These are phyloP conservation scores for Distichodus sexfasciatus DNA, from an alignment of 2,797 vertebrate genomes.

Conservation along the genomic window DNA sequence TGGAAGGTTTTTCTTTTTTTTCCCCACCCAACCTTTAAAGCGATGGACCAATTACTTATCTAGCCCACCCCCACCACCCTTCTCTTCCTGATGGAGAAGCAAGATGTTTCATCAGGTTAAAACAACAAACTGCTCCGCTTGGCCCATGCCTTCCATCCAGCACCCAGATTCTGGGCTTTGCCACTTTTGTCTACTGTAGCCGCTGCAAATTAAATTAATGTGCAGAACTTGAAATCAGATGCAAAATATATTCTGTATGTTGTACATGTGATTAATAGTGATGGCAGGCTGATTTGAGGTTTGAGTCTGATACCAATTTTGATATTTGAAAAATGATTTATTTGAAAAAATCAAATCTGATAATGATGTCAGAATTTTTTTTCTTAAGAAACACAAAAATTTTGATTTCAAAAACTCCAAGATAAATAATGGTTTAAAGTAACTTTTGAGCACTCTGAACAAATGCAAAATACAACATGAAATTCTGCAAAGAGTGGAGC, in stretches of 20 bases:
- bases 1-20: slow-evolving; percentile 35
- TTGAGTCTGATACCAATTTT: no score
- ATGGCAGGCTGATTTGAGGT: no score
- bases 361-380: no score
- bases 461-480: no score
- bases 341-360: no score
- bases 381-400: no score
- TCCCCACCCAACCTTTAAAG: slow-evolving; percentile 32
- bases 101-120: slow-evolving; percentile 41
- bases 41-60: slow-evolving; percentile 22
- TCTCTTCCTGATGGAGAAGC: slow-evolving; percentile 30
- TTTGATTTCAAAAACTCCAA: no score
- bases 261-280: not conserved
- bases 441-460: no score
- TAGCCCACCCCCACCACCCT: no score
- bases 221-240: not conserved
- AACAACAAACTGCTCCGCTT: slow-evolving; percentile 28
- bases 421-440: no score
- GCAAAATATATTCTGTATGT: not conserved
- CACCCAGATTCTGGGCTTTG: not conserved
- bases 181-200: not conserved
- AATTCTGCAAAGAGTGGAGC: no score
- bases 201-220: not conserved
- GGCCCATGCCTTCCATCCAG: not conserved
- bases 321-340: no score